Conservation (phyloP, 2,888 invertebrate species). For the Heteromyza rotundicornis region DNA sequence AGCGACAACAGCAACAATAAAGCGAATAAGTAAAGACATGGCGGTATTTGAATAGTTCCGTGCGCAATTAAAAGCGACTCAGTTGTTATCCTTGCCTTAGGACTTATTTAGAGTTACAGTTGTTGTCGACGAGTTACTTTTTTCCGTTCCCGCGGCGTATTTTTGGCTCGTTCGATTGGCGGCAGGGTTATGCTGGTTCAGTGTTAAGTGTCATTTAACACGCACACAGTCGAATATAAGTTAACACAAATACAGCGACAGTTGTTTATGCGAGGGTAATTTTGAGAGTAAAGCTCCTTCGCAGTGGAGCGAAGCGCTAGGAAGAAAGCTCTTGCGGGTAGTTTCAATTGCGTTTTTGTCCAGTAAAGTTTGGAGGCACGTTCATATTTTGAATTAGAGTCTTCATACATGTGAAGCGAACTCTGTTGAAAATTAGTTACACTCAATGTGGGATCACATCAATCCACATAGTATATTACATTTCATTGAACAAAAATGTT, state of each 20-base stretch:
- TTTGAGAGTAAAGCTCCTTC: too few species aligned
- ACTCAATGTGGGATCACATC: too few species aligned
- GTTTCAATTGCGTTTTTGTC: too few species aligned
- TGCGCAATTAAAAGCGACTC: not conserved
- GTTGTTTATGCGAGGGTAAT: too few species aligned
- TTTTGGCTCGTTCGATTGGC: not conserved
- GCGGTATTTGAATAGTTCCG: not conserved
- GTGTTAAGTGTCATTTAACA: conserved; percentile 24
- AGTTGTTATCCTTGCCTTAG: not conserved
- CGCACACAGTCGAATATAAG: conserved; percentile 9
- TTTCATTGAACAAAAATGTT: too few species aligned
- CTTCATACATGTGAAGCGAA: too few species aligned
- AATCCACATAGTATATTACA: too few species aligned
- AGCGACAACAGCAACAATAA: conserved; percentile 7
- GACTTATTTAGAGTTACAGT: not conserved
- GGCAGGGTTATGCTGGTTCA: not conserved
- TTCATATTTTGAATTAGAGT: too few species aligned
- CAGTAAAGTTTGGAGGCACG: too few species aligned
- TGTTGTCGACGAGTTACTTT: not conserved
- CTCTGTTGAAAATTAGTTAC: too few species aligned
- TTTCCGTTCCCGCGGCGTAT: not conserved
- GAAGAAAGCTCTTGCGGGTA: too few species aligned
- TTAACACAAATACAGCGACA: conserved; percentile 21
- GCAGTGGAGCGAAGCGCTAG: too few species aligned
- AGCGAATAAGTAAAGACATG: not conserved